Conservation (phyloP, 2,113 vertebrate genomes). For the Clarias batrachus region DNA sequence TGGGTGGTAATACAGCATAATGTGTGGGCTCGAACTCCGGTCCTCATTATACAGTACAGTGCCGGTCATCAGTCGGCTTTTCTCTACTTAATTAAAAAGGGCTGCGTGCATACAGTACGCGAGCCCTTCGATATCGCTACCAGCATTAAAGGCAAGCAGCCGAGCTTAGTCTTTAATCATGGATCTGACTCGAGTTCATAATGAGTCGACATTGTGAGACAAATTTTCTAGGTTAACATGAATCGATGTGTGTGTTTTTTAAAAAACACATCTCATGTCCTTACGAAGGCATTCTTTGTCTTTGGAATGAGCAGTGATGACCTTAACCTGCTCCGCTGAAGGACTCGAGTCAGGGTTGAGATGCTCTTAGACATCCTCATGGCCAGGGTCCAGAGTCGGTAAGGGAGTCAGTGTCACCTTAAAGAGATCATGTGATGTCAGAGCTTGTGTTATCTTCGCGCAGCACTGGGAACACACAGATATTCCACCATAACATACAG, state of each 20-base stretch:
- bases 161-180: neutral
- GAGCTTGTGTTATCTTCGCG: neutral
- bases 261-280: no score
- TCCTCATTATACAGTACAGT: neutral
- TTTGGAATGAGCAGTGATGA: neutral
- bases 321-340: neutral
- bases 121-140: neutral
- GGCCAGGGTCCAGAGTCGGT: neutral
- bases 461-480: neutral
- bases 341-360: neutral
- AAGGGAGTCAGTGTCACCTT: constrained; percentile 4
- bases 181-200: neutral
- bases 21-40: neutral
- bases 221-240: neutral
- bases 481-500: neutral
- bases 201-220: neutral
- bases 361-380: constrained; percentile 7
- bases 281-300: no score
- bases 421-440: neutral
- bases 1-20: neutral
- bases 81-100: neutral
- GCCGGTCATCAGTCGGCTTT: no score
- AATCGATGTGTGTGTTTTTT: neutral
- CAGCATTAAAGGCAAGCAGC: no score
- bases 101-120: neutral